Percentiles rank a stretch among this genome's conserved stretches.
Conservation (phyloP, 1,140 invertebrate genomes). For the Samia ricini region DNA sequence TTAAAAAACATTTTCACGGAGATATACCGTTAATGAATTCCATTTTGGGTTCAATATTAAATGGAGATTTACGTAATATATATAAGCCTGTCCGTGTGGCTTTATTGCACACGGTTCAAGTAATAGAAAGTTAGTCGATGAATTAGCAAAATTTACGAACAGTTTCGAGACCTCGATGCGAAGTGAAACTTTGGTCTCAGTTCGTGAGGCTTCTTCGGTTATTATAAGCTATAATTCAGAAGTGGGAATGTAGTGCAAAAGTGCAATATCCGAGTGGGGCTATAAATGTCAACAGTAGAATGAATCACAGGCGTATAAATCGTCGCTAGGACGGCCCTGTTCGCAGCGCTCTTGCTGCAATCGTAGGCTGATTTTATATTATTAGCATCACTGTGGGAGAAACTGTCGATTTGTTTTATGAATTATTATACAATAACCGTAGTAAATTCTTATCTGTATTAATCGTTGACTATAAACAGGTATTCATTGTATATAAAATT, state of each 20-base stretch:
- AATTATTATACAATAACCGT: conserved; percentile 36
- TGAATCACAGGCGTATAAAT: conserved; percentile 70
- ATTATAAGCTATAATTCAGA: conserved; percentile 60
- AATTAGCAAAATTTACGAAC: conserved; percentile 32
- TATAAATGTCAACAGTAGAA: conserved; percentile 63
- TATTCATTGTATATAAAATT: neutral
- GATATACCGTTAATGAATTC: conserved; percentile 20
- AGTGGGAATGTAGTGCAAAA: conserved; percentile 57
- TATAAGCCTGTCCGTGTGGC: conserved; percentile 1
- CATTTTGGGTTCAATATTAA: conserved; percentile 22
- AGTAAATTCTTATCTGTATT: conserved; percentile 7
- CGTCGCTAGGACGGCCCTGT: conserved; percentile 45
- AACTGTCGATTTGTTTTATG: conserved; percentile 46
- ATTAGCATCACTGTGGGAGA: conserved; percentile 45
- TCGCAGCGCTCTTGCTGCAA: conserved; percentile 35
- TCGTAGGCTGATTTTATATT: conserved; percentile 46
- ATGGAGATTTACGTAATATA: conserved; percentile 15
- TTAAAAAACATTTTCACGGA: conserved; percentile 29
- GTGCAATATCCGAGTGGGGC: conserved; percentile 60
- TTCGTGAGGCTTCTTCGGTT: conserved; percentile 40
- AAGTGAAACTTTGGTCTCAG: conserved; percentile 11
- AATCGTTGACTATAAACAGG: neutral
- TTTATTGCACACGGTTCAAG: conserved; percentile 13
- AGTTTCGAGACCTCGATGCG: neutral
- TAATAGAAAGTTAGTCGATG: conserved; percentile 36